phyloP scores from a whole-genome alignment of 92 coral and sea anemone species.

The Metridium senile region DNA sequence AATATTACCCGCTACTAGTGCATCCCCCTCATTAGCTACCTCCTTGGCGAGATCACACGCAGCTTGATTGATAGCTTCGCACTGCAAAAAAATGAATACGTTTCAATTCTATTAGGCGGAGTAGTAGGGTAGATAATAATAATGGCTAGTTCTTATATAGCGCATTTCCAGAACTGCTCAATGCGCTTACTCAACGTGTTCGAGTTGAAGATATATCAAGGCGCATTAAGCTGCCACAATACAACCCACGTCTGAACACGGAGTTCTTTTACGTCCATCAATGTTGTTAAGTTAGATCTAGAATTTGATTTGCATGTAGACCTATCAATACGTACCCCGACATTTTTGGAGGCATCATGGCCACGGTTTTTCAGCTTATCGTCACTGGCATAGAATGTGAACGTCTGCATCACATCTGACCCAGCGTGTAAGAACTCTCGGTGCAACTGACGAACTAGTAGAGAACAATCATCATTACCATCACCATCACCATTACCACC shows the following conservation, averaged over 20 bases:
- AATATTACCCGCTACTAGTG: slow-evolving; percentile 61
- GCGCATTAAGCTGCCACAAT: too few relatives aligned
- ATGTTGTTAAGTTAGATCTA: too few relatives aligned
- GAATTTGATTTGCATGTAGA: too few relatives aligned
- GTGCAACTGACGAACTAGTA: slow-evolving; percentile 55
- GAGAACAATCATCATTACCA: not conserved
- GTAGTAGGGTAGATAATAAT: too few relatives aligned
- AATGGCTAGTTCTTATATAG: too few relatives aligned
- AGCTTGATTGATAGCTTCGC: slow-evolving; percentile 65
- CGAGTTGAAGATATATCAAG: too few relatives aligned
- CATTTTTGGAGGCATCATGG: slow-evolving; percentile 48
- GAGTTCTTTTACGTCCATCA: too few relatives aligned
- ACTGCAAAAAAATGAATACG: slow-evolving; percentile 22
- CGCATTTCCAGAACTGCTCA: too few relatives aligned
- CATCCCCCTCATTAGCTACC: slow-evolving; percentile 66
- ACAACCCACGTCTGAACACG: too few relatives aligned
- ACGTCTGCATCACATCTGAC: slow-evolving; percentile 63
- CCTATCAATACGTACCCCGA: slow-evolving; percentile 41
- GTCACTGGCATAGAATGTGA: too few relatives aligned
- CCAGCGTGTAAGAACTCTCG: slow-evolving; percentile 68
- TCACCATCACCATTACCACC: not conserved
- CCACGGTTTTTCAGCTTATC: slow-evolving; percentile 65
- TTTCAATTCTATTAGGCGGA: too few relatives aligned
- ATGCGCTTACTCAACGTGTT: too few relatives aligned
- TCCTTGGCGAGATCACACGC: slow-evolving; percentile 68